Percentiles rank a stretch among this genome's conserved stretches.
Evolutionary conservation across 2,888 invertebrate genomes (phyloP).

Genomic region (Andrena hattorfiana): DNA sequence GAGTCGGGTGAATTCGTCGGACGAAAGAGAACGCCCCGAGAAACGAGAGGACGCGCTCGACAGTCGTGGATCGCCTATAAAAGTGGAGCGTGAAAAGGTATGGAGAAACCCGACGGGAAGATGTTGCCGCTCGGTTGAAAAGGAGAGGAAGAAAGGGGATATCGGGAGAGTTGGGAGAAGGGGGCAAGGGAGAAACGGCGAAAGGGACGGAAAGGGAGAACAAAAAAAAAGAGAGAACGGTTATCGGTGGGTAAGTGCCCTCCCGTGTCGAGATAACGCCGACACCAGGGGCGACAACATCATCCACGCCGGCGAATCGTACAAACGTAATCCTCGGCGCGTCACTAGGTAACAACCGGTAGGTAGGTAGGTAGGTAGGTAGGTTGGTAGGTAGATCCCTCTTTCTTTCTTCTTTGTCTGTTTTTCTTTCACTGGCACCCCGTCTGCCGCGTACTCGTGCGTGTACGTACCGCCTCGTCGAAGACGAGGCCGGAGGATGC

Average conservation of each 20-base stretch:
- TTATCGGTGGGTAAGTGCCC: slow-evolving; percentile 84
- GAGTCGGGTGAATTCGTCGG: neutral
- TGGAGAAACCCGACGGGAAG: neutral
- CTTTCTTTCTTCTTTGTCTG: slow-evolving; percentile 19
- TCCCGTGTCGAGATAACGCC: slow-evolving; percentile 83
- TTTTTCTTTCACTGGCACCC: slow-evolving; percentile 16
- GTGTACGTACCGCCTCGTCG: slow-evolving; percentile 32
- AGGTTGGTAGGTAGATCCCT: slow-evolving; percentile 70
- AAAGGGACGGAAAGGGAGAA: slow-evolving; percentile 45
- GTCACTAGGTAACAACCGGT: slow-evolving; percentile 80
- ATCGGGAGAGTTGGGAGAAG: neutral
- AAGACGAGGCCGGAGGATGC: slow-evolving; percentile 24
- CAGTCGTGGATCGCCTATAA: neutral
- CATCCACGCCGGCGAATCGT: slow-evolving; percentile 81
- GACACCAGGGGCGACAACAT: slow-evolving; percentile 84
- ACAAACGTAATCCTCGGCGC: slow-evolving; percentile 81
- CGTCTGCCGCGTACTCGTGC: slow-evolving; percentile 33
- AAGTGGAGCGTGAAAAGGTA: slow-evolving; percentile 1
- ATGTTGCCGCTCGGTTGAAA: neutral
- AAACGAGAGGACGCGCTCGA: neutral
- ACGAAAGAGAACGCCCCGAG: neutral
- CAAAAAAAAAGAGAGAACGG: slow-evolving; percentile 64
- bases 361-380: slow-evolving; percentile 75
- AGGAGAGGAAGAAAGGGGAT: neutral
- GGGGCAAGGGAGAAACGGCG: neutral